Evolutionary conservation across 2,888 invertebrate genomes (phyloP), one percentile per base, ranked within the genome.

Genomic region (Altica lythri): DNA sequence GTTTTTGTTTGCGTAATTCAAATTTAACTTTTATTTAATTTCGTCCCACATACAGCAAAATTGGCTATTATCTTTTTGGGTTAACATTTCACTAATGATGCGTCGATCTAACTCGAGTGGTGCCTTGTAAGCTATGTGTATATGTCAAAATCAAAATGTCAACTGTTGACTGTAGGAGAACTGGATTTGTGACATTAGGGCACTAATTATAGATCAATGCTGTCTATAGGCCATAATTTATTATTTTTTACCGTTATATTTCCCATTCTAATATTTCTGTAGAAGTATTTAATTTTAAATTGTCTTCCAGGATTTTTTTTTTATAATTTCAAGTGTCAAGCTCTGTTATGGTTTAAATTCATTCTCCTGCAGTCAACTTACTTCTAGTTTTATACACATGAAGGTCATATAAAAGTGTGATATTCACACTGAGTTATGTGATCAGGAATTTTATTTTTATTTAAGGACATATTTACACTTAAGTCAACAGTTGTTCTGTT

Each of bases 401-500:
- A 46, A 46, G 43, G 44, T 46, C 43, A 30, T 40, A 32, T 55
- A 40, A 42, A 50, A 46, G 61, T 67, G 68, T 68, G 68, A 68
- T 64, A 68, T 68, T 68, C 68, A 68, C 65, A 66, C 64, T 52
- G 50, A 40, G n/a, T 12, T 45, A 40, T 40, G 40, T 53, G 52
- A 12, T 37, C 46, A 34, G 22, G 29, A 47, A 40, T 35, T 29
- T 48, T 14, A 25, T 45, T 29, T 30, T 48, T 48, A 30, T 48
- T 48, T 48, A 54, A 55, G 48, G 54, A 61, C 56, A 63, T 62
- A 62, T 60, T 65, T 64, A 66, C 48, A 47, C 10, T 27, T 48
- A 38, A 70, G 68, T 68, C 69, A 68, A 69, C 64, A 68, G 62
- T 67, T 72, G 69, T 72, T 71, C 68, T 73, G 72, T 72, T 73